Percentiles rank a stretch among this genome's conserved stretches.
Conservation (phyloP, 2,888 invertebrate species). For the Ophioninae sp. region DNA sequence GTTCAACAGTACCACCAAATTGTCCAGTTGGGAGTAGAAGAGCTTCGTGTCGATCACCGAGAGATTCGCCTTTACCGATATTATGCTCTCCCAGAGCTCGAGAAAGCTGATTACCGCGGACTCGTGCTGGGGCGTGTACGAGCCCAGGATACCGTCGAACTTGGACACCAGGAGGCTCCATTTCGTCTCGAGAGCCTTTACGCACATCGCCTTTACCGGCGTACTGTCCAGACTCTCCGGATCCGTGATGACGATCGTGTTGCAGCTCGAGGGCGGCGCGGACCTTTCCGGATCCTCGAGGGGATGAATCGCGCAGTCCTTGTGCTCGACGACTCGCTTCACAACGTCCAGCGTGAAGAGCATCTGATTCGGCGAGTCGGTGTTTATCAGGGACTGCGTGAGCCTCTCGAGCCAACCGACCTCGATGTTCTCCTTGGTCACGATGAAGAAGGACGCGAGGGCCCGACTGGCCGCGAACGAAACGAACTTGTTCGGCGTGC, state of each 20-base stretch:
- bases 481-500: conserved; percentile 90
- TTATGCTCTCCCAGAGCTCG: conserved; percentile 93
- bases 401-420: conserved; percentile 91
- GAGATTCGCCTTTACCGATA: conserved; percentile 94
- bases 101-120: conserved; percentile 88
- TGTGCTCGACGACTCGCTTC: conserved; percentile 94
- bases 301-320: conserved; percentile 90
- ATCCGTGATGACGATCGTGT: conserved; percentile 86
- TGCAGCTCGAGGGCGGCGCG: conserved; percentile 81
- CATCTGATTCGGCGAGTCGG: conserved; percentile 85
- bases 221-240: conserved; percentile 93
- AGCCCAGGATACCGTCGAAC: conserved; percentile 81
- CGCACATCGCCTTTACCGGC: conserved; percentile 92
- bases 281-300: conserved; percentile 84
- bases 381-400: conserved; percentile 86
- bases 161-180: conserved; percentile 90
- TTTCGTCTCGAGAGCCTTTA: conserved; percentile 91
- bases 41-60: conserved; percentile 94
- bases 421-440: conserved; percentile 91
- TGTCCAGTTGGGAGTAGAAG: conserved; percentile 92
- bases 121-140: conserved; percentile 81
- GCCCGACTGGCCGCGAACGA: conserved; percentile 91
- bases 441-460: conserved; percentile 91
- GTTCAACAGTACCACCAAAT: conserved; percentile 87
- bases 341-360: conserved; percentile 93